Evolutionary conservation across 2,797 vertebrate species (phyloP).

Genomic region (Smutsia temminckii): DNA sequence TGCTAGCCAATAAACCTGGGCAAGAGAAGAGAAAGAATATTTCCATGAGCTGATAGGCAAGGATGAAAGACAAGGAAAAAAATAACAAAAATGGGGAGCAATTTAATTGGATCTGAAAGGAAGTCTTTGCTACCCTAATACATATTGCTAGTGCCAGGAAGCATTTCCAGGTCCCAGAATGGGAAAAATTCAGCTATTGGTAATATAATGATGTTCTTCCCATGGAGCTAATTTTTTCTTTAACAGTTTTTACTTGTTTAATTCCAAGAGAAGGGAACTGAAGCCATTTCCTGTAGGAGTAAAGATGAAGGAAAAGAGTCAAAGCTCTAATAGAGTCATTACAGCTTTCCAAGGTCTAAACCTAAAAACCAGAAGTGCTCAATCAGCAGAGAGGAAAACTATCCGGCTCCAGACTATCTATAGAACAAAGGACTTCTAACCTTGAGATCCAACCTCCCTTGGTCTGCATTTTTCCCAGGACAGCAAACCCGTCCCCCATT

Average conservation of each 20-base stretch:
- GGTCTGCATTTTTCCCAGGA: conserved; percentile 49
- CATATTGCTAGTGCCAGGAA: not conserved
- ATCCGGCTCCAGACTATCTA: not conserved
- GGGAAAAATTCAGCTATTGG: not conserved
- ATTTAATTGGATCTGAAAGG: not conserved
- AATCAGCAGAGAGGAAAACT: not conserved
- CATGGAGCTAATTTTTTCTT: not conserved
- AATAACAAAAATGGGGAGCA: not conserved
- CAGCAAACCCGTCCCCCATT: not conserved
- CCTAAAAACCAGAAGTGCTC: conserved; percentile 11
- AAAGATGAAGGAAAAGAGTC: conserved; percentile 33
- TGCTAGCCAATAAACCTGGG: conserved; percentile 13
- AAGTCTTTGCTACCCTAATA: not conserved
- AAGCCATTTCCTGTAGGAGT: conserved; percentile 37
- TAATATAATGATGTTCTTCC: conserved; percentile 14
- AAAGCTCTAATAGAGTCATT: conserved; percentile 11
- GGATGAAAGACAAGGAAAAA: not conserved
- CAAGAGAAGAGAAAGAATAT: conserved; percentile 28
- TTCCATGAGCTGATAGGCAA: not conserved
- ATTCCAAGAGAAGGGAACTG: conserved; percentile 42
- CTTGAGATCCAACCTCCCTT: not conserved
- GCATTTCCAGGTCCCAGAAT: not conserved
- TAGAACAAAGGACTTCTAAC: not conserved
- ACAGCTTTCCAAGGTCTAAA: conserved; percentile 14
- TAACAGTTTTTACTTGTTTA: conserved; percentile 47